Percentiles rank a stretch among this genome's conserved stretches.
Conservation (phyloP, 2,797 vertebrate species). For the Nyctibius grandis region DNA sequence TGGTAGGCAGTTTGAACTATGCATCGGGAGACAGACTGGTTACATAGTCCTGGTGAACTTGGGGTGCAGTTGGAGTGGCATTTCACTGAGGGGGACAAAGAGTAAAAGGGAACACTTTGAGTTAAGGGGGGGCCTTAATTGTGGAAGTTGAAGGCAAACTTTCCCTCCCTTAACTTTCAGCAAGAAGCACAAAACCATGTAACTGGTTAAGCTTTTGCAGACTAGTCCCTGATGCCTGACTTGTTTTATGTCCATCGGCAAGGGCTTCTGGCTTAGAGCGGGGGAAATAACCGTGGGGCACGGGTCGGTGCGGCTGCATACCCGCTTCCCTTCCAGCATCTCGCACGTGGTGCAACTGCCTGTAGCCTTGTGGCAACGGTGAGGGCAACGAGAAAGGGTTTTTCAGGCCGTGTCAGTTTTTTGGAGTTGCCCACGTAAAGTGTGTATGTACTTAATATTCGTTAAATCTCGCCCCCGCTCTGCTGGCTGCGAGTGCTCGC, state of each 20-base stretch:
- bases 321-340: fast-evolving
- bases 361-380: background rate
- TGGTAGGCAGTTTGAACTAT: background rate
- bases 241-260: fast-evolving
- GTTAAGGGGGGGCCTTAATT: background rate
- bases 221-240: no score
- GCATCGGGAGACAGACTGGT: background rate
- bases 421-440: background rate
- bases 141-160: background rate
- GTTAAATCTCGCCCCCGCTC: background rate
- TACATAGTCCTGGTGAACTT: background rate
- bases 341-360: fast-evolving
- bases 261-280: background rate
- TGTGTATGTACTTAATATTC: no score
- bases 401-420: no score
- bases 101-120: background rate
- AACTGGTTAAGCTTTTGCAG: background rate
- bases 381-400: background rate
- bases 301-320: background rate
- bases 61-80: background rate
- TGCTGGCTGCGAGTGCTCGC: fast-evolving
- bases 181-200: fast-evolving
- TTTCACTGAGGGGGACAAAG: background rate
- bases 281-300: fast-evolving
- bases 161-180: background rate